Conservation (phyloP, 2,888 invertebrate genomes). For the Ichneumoninae sp. region DNA sequence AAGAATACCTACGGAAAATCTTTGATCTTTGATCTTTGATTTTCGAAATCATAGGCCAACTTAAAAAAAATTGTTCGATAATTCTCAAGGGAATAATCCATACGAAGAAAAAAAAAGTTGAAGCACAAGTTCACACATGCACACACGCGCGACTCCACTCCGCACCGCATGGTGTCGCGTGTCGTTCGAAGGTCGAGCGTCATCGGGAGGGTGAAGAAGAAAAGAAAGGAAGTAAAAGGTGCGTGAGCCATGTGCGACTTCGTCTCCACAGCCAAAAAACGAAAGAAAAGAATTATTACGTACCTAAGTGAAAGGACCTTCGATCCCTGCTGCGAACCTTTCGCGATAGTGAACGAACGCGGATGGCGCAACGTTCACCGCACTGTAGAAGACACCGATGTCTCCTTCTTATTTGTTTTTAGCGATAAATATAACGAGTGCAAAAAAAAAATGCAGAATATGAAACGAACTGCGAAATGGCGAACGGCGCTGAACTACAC, state of each 20-base stretch:
- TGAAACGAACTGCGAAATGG: too few relatives aligned
- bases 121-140: too few relatives aligned
- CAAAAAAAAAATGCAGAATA: not conserved
- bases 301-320: constrained; percentile 27
- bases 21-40: too few relatives aligned
- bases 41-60: too few relatives aligned
- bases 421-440: not conserved
- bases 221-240: not conserved
- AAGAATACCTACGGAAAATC: too few relatives aligned
- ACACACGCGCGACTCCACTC: too few relatives aligned
- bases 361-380: not conserved
- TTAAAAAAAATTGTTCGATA: too few relatives aligned
- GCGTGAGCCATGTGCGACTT: too few relatives aligned
- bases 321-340: constrained; percentile 3
- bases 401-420: not conserved
- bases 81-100: too few relatives aligned
- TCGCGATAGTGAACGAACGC: not conserved
- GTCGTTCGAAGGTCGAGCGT: constrained; percentile 9
- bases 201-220: not conserved
- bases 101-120: too few relatives aligned
- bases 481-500: not conserved
- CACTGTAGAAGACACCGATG: not conserved
- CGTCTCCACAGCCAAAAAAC: not conserved
- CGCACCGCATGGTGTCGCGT: constrained; percentile 10
- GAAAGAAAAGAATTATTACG: not conserved